phyloP scores from a whole-genome alignment of 2,888 invertebrate genomes.

The Baccha elongata region DNA sequence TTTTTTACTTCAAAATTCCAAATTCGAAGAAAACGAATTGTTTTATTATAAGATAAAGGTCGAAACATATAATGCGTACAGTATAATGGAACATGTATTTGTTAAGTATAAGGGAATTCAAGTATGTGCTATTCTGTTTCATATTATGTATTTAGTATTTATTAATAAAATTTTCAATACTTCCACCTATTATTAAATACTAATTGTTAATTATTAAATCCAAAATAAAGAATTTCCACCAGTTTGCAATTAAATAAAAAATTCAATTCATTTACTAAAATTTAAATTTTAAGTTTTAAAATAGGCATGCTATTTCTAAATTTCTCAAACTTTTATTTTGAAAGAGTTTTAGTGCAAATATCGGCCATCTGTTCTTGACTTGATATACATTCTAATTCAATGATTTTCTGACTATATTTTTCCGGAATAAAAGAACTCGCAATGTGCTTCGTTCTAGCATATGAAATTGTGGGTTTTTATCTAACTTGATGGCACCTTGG shows the following conservation, averaged over 20 bases:
- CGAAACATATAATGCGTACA: too few species aligned
- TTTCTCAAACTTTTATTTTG: slow-evolving; percentile 4
- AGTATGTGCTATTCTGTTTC: not conserved
- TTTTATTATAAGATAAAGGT: too few species aligned
- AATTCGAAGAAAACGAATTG: too few species aligned
- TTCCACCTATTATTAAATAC: slow-evolving; percentile 3
- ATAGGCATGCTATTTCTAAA: not conserved
- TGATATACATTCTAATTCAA: slow-evolving; percentile 25
- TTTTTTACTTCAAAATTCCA: too few species aligned
- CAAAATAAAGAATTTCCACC: not conserved
- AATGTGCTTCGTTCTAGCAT: slow-evolving; percentile 32
- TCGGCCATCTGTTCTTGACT: slow-evolving; percentile 21
- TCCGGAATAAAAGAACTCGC: slow-evolving; percentile 35
- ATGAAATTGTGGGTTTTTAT: slow-evolving; percentile 35
- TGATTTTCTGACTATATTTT: slow-evolving; percentile 16
- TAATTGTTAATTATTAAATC: too few species aligned
- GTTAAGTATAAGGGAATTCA: too few species aligned
- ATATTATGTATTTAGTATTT: not conserved
- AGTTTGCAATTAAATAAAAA: not conserved
- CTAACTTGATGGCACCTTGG: slow-evolving; percentile 68
- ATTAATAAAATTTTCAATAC: not conserved
- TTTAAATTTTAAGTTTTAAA: not conserved
- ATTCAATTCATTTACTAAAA: too few species aligned
- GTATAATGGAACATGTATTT: not conserved
- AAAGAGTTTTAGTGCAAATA: slow-evolving; percentile 24